phyloP scores from a whole-genome alignment of 1,140 invertebrate genomes.

The Thaumatotibia leucotreta region DNA sequence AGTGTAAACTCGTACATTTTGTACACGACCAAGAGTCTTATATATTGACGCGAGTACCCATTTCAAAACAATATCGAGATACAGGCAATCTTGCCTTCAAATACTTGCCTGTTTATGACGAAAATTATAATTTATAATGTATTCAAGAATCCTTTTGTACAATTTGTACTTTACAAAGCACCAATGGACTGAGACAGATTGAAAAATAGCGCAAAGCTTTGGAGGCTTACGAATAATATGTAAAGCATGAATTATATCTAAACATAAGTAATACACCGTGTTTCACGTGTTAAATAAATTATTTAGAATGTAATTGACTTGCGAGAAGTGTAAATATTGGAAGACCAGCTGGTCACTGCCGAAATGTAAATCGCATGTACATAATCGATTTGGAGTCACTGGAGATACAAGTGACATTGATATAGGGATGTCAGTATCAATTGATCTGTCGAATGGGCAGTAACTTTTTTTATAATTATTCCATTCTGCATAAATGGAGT shows the following conservation, averaged over 20 bases:
- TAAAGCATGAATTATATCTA: neutral
- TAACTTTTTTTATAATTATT: neutral
- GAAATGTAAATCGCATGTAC: constrained; percentile 38
- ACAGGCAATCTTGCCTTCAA: neutral
- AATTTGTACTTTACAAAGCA: neutral
- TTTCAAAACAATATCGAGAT: neutral
- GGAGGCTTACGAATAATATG: neutral
- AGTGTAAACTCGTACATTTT: neutral
- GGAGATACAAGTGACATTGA: neutral
- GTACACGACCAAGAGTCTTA: neutral
- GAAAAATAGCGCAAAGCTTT: neutral
- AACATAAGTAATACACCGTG: neutral
- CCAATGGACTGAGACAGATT: neutral
- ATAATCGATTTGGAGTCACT: neutral
- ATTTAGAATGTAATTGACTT: constrained; percentile 12
- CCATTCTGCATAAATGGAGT: neutral
- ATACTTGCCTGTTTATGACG: neutral
- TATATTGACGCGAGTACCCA: neutral
- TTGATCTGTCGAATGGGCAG: neutral
- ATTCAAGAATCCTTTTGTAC: neutral
- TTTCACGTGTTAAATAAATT: neutral
- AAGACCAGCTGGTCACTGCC: constrained; percentile 56
- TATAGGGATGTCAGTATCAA: neutral
- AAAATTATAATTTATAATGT: neutral
- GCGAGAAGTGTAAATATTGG: constrained; percentile 33